These are phyloP conservation scores for Grammomys surdaster DNA, from an alignment of 2,113 vertebrate species.

Conservation along the genomic window DNA sequence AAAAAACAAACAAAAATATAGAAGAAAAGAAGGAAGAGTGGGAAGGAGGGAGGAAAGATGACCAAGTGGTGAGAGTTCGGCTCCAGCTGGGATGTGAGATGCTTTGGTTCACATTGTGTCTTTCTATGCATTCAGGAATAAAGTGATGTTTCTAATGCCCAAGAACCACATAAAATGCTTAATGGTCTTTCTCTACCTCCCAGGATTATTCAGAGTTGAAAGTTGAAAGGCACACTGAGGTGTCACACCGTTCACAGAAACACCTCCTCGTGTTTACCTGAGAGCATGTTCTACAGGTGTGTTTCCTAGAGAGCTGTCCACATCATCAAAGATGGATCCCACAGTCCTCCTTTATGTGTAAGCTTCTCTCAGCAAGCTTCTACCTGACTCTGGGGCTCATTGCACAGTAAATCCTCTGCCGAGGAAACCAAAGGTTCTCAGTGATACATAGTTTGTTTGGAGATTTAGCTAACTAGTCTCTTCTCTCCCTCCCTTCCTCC, in stretches of 20 bases:
- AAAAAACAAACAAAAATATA: not conserved
- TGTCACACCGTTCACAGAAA: not conserved
- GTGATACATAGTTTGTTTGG: not conserved
- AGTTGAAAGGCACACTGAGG: not conserved
- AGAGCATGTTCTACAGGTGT: not conserved
- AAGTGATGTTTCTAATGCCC: not conserved
- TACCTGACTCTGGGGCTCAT: not conserved
- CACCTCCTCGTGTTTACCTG: not conserved
- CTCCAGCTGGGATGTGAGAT: not conserved
- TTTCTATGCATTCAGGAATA: not conserved
- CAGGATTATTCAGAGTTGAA: not conserved
- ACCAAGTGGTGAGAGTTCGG: not conserved
- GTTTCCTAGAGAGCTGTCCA: not conserved
- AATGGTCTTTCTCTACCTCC: not conserved
- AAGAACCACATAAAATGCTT: not conserved
- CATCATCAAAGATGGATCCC: not conserved
- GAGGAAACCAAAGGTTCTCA: not conserved
- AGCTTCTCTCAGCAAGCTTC: not conserved
- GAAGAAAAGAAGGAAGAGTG: not conserved
- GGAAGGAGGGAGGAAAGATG: not conserved
- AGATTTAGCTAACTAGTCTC: not conserved
- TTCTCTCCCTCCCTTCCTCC: not conserved
- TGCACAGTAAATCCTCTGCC: not conserved
- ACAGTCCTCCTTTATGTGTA: fast-evolving
- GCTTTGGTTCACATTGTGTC: not conserved